Evolutionary conservation across 2,113 vertebrate species (phyloP), one percentile per base, ranked within the genome.

Genomic region (Pluvialis apricaria): DNA sequence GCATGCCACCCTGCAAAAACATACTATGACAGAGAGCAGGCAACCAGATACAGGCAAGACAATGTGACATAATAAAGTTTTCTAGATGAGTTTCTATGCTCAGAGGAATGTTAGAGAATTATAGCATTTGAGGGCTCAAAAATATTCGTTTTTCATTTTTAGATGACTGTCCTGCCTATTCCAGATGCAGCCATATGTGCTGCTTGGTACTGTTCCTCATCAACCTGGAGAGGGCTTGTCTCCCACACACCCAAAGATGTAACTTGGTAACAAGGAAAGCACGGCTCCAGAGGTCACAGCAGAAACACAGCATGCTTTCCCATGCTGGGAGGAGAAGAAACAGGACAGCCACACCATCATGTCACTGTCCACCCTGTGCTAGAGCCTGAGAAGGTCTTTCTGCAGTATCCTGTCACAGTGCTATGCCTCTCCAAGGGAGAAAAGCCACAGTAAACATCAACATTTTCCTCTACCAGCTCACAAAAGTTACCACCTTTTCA

Each of bases 181-280:
- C 54, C 29, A 92, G 17, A 16, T 69, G n/a, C 31, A 88, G 62
- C 36, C 15, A 2, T 18, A 25, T 11, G 10, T 81, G 16, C n/a
- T 73, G 2, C 78, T 65, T 64, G 5, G 10, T 51, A n/a, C 13
- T 26, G 36, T 28, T 66, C 22, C 65, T 54, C 60, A 47, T 8
- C 34, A 44, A 6, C 11, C 28, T 32, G 9, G 36, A 69, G 38
- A 54, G 9, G 22, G 14, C 34, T 90, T 54, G 15, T 57, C 57
- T 54, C n/a, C n/a, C 34, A 21, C 22, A 40, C 21, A 36, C 29
- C 15, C 4, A 1, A 28, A 58, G 8, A 1, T 0, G 3, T 8
- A 57, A 36, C 28, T 34, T 15, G 9, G 0, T 54, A 54, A 49
- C 34, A 55, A 55, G 51, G 45, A 73, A 42, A 86, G 7, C 13